Evolutionary conservation across 2,888 invertebrate genomes (phyloP), one percentile per base, ranked within the genome.

Genomic region (Parnassius mnemosyne): DNA sequence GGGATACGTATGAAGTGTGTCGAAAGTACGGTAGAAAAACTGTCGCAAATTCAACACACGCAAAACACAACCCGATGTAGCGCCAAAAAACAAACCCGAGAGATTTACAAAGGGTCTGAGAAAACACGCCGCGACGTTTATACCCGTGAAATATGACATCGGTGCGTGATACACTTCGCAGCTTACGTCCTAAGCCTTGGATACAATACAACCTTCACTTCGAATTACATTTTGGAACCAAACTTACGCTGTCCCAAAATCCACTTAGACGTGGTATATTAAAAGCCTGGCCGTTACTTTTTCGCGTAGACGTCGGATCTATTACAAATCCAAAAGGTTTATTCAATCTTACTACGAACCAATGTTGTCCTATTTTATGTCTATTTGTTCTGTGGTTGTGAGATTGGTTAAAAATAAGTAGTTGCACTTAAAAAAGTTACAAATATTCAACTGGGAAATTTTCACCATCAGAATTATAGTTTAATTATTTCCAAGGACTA

Each of bases 111-210:
- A 63, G 62, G 60, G 57, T 54, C 53, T 50, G 25, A 62, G 62
- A 58, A 58, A 63, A 63, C 61, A 61, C 62, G 58, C 53, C 16
- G 44, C 34, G 50, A 43, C 51, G 54, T 50, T 63, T 54, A 58
- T 58, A 41, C 50, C 58, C 62, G 50, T 63, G 58, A 63, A 63
- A 58, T 63, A 63, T 58, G 57, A 63, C 62, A 44, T 54, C 53
- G 58, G 58, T 34, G 62, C 57, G 62, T 63, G 62, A 63, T 63
- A 63, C 62, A 63, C 58, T 63, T 53, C 58, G 54, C 54, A 44
- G 58, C 54, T 58, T 63, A 58, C 34, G 41, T 25, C 58, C 62
- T 58, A 63, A 63, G 50, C 53, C 62, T 43, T 11, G 49, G 43
- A 42, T 53, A 63, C 62, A 57, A 62, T 53, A 57, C 50, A 63